Evolutionary conservation across 2,888 invertebrate species (phyloP), one percentile per base, ranked within the genome.

Genomic region (Eledone cirrhosa): DNA sequence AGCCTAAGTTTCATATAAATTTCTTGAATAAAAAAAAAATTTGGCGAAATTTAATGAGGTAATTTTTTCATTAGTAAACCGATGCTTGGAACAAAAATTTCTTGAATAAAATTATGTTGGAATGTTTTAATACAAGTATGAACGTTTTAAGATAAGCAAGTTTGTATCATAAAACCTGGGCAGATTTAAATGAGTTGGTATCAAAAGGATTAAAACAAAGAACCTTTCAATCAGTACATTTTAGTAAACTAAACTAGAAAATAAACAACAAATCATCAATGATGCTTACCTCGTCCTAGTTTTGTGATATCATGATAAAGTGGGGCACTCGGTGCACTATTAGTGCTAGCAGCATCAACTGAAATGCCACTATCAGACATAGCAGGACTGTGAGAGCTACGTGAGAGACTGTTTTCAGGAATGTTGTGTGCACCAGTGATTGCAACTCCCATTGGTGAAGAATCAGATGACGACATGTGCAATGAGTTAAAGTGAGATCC

Each of bases 231-330:
- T 41, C 41, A 8, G 5, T 11, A 41, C 41, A 41, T 41, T 41
- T 41, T 11, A 41, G 41, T 41, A 41, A 41, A 41, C 11, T 11
- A 41, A 3, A 1, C 41, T 8, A 41, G 3, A 41, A 41, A 41
- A 8, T 24, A 29, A 67, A 67, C 2, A 67, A 11, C 27, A 5
- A 27, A 29, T 27, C 19, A 59, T 14, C 22, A 31, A 1, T 7
- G 63, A 59, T 77, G 79, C 81, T 81, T 85, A 92, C 92, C 92
- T 89, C 91, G 92, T 85, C 96, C 96, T 79, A 97, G 93, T 91
- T 97, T 97, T 80, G 96, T 96, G 80, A 97, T 93, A 47, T 96
- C 96, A 92, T 97, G 97, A 91, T 95, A 95, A 86, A 95, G 94
- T 19, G 96, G 87, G 41, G 86, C 86, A 81, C 85, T 87, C n/a